Percentiles rank a stretch among this genome's conserved stretches.
Conservation (phyloP, 1,140 invertebrate species). For the Aphelinus certus region DNA sequence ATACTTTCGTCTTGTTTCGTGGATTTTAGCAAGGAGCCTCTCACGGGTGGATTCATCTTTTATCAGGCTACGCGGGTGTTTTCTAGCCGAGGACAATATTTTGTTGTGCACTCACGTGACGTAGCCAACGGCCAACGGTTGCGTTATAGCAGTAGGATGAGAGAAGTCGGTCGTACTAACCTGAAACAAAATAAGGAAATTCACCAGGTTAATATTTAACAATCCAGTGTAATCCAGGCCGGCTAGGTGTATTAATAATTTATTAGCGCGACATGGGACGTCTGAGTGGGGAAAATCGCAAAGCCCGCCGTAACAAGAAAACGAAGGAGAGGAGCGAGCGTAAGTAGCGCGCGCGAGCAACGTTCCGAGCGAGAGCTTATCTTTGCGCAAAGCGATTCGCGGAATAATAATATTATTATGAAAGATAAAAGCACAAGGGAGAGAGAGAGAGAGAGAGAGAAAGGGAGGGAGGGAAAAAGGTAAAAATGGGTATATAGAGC, state of each 20-base stretch:
- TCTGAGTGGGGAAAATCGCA: constrained; percentile 1
- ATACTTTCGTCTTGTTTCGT: too few species aligned
- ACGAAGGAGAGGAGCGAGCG: background rate
- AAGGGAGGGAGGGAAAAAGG: background rate
- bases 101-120: too few species aligned
- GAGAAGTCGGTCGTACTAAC: constrained; percentile 5
- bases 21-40: too few species aligned
- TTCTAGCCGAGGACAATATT: too few species aligned
- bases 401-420: constrained; percentile 38
- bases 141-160: too few species aligned
- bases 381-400: constrained; percentile 7
- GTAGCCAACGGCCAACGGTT: too few species aligned
- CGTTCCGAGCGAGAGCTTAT: constrained; percentile 21
- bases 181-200: constrained; percentile 29
- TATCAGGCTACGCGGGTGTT: too few species aligned
- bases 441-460: constrained; percentile 18
- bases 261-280: background rate
- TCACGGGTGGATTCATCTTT: too few species aligned
- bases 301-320: background rate
- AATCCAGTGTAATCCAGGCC: background rate
- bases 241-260: constrained; percentile 8
- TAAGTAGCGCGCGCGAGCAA: background rate
- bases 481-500: background rate
- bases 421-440: constrained; percentile 41
- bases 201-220: constrained; percentile 9